Evolutionary conservation across 2,113 vertebrate genomes (phyloP).

Genomic region (Quiscalus mexicanus): DNA sequence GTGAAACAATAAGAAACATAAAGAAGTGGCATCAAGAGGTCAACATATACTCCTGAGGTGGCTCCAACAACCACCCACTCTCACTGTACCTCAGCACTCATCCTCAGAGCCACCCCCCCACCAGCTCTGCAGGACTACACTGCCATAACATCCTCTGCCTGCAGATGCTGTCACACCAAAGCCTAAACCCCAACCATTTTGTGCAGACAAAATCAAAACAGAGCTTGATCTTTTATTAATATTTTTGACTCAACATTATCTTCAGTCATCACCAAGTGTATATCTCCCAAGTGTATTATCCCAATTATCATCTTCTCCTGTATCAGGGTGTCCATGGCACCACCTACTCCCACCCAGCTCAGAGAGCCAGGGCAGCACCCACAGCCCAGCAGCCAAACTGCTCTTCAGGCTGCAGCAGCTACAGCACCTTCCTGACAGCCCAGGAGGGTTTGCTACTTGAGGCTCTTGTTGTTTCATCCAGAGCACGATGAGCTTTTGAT

Average conservation of each 20-base stretch:
- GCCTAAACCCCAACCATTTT: not conserved
- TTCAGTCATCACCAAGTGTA: not conserved
- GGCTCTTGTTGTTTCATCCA: not conserved
- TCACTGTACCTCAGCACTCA: not conserved
- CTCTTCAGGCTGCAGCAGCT: not conserved
- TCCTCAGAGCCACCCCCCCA: not conserved
- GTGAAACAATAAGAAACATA: not conserved
- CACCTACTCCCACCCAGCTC: fast-evolving
- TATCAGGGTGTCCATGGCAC: not conserved
- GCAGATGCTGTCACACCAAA: not conserved
- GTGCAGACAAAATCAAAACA: not conserved
- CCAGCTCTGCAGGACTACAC: not conserved
- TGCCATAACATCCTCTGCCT: not conserved
- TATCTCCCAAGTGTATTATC: too few relatives aligned
- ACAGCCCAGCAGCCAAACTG: not conserved
- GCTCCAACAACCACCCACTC: not conserved
- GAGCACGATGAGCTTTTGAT: not conserved
- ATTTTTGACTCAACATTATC: not conserved
- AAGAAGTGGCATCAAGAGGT: not conserved
- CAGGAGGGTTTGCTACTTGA: constrained; percentile 6
- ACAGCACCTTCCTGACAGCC: not conserved
- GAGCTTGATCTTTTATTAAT: not conserved
- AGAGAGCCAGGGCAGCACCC: not conserved
- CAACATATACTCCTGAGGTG: not conserved
- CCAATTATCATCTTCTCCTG: not conserved